These are phyloP conservation scores for Chrysodeixis includens DNA, from an alignment of 2,888 invertebrate genomes.

Conservation along the genomic window DNA sequence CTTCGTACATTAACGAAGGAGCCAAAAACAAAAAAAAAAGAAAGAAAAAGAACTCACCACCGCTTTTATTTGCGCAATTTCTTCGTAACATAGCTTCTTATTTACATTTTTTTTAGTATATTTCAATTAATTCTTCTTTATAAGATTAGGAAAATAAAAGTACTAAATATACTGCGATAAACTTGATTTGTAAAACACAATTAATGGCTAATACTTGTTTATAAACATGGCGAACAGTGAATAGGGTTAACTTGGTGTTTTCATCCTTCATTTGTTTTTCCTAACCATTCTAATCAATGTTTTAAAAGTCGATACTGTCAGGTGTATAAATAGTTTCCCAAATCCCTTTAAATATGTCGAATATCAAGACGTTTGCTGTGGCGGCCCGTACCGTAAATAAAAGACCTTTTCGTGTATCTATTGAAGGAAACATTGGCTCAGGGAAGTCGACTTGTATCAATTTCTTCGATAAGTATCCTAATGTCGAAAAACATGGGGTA, in stretches of 20 bases:
- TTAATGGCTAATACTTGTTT: background rate
- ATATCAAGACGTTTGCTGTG: constrained; percentile 70
- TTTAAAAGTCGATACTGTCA: background rate
- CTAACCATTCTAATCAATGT: background rate
- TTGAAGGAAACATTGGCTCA: constrained; percentile 95
- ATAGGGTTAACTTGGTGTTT: background rate
- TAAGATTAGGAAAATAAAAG: background rate
- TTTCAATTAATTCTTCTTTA: background rate
- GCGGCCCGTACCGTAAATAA: constrained; percentile 68
- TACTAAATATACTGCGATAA: background rate
- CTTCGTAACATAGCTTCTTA: too few species aligned
- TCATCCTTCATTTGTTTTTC: background rate
- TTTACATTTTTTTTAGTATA: too few species aligned
- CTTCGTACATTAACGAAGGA: too few species aligned
- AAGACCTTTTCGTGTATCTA: constrained; percentile 91
- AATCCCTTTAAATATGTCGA: constrained; percentile 66
- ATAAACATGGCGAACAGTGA: background rate
- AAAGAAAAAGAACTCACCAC: too few species aligned
- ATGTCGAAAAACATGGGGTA: constrained; percentile 89
- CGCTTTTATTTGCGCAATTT: too few species aligned
- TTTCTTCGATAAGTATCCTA: constrained; percentile 91
- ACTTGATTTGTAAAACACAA: background rate
- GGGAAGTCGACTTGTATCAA: constrained; percentile 94
- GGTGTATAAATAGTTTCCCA: background rate
- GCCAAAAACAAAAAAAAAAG: too few species aligned